A percentile compares a stretch with the other conserved stretches of the same genome.
phyloP scores from a whole-genome alignment of 2,888 invertebrate species.

The Fabriciana adippe region DNA sequence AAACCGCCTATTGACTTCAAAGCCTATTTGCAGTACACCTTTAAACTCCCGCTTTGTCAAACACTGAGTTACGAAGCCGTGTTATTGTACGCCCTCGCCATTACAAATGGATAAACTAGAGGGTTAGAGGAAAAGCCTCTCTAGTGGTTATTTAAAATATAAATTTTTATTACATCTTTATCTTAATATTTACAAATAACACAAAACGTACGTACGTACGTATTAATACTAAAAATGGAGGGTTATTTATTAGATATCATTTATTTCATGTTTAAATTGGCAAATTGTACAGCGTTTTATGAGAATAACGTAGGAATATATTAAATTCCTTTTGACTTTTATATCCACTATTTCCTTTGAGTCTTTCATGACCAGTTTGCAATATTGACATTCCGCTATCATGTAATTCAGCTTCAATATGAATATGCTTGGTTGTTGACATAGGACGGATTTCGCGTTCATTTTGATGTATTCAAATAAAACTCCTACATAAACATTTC shows the following conservation, averaged over 20 bases:
- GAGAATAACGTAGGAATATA: constrained; percentile 11
- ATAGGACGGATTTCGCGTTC: constrained; percentile 14
- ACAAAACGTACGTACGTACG: background rate
- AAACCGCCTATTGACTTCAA: constrained; percentile 47
- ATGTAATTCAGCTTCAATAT: constrained; percentile 20
- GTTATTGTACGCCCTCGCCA: constrained; percentile 12
- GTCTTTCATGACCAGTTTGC: constrained; percentile 26
- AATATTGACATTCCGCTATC: constrained; percentile 27
- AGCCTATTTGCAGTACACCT: constrained; percentile 59
- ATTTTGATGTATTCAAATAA: background rate
- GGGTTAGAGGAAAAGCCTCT: background rate
- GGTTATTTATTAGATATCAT: too few species aligned
- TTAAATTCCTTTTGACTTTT: constrained; percentile 28
- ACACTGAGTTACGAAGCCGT: constrained; percentile 40
- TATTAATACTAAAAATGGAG: background rate
- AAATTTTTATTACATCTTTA: background rate
- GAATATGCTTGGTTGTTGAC: constrained; percentile 17
- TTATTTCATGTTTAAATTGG: too few species aligned
- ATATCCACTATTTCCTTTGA: constrained; percentile 28
- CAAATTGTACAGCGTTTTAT: background rate
- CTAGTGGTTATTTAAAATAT: background rate
- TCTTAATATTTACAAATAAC: background rate
- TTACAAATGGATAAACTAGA: background rate
- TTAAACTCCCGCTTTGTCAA: constrained; percentile 48
- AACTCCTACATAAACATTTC: constrained; percentile 5